Percentiles rank a stretch among this genome's conserved stretches.
phyloP scores from a whole-genome alignment of 1,140 invertebrate genomes.

The Drosophila asahinai region DNA sequence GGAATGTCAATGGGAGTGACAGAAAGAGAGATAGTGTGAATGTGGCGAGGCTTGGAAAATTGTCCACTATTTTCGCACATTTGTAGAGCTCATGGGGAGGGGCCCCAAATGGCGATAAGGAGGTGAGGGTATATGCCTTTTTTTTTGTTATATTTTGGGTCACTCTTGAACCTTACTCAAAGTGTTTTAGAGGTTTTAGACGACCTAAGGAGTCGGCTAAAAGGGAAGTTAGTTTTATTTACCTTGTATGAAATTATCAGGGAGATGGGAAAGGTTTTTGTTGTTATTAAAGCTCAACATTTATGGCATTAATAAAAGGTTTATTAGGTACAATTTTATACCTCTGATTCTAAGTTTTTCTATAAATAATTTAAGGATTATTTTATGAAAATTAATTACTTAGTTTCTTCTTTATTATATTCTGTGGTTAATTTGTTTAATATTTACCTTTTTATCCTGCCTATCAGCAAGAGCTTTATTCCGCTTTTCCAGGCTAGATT shows the following conservation, averaged over 20 bases:
- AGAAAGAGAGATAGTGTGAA: slow-evolving; percentile 14
- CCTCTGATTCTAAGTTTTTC: no score
- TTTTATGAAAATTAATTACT: neutral
- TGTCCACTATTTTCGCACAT: slow-evolving; percentile 82
- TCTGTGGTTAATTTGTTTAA: neutral
- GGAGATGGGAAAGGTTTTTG: no score
- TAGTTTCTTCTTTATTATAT: neutral
- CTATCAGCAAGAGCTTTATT: neutral
- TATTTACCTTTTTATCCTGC: no score
- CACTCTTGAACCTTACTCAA: slow-evolving; percentile 19
- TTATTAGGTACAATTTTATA: neutral
- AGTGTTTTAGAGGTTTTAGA: slow-evolving; percentile 18
- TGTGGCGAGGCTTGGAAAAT: slow-evolving; percentile 27
- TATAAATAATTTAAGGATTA: neutral
- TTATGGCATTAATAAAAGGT: neutral
- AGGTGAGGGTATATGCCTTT: slow-evolving; percentile 3
- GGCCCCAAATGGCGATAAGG: slow-evolving; percentile 6
- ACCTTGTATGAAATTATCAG: neutral
- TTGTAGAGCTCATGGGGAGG: slow-evolving; percentile 42
- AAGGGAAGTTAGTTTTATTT: neutral
- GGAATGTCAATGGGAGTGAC: slow-evolving; percentile 11
- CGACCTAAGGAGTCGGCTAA: neutral
- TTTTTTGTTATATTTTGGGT: slow-evolving; percentile 8
- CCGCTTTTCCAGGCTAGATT: neutral
- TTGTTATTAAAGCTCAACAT: neutral